Base-by-base conservation (phyloP, 2,888 invertebrate species). In the Abrostola tripartita region DNA sequence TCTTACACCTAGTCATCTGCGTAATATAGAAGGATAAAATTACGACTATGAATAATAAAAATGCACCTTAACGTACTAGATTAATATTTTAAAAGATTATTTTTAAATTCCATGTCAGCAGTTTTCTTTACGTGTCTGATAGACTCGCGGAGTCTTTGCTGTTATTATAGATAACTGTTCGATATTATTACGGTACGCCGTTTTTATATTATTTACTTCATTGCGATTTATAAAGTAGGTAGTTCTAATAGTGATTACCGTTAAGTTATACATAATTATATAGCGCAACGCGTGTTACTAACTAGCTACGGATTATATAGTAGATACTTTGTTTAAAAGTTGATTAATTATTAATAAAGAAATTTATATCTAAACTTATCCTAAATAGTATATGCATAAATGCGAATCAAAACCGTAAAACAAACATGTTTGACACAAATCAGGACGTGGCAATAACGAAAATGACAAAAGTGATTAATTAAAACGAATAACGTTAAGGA, bases 1-100 rank as follows among this genome's bases (percentile, higher is more conserved):
- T 85, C 93, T 91, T 92, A 92, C 81, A 84, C 68, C 92, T 93
- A 93, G 82, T 85, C 87, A 82, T 85, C 89, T 88, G 88, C 88
- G 86, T 92, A 90, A 81, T 88, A 90, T 90, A 91, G 90, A 91
- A 91, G 90, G 91, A 89, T 89, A 86, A 91, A 90, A 91, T 91
- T 92, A 93, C 91, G 88, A 90, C 87, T 91, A 91, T 82, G 85
- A 89, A 88, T 89, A 89, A 85, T 92, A 91, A 91, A 91, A 94
- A 93, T 92, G 92, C 91, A 90, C 88, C 92, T 93, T 92, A 93
- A 79, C 79, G 87, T 82, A 79, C 87, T 90, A 91, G 87, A 87
- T 85, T 91, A 89, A 88, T 91, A 87, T 85, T 83, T 74, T 87
- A 86, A 88, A 90, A 89, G 85, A 84, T 83, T 84, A 76, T 88